Conservation (phyloP, 2,888 invertebrate genomes). For the Agonopterix heracliana region DNA sequence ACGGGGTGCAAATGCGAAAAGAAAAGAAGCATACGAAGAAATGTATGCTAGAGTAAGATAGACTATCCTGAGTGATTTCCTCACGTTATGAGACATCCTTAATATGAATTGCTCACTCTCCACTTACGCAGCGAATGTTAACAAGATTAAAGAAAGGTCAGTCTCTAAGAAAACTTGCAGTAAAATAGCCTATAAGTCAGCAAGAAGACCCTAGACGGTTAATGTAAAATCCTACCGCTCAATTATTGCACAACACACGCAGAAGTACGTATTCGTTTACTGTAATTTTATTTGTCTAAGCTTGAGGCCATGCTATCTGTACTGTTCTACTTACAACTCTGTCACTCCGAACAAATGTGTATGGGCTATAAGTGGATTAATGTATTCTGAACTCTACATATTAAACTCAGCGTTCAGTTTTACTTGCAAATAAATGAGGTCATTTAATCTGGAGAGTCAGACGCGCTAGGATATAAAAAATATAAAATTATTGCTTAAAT, state of each 20-base stretch:
- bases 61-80: too few relatives aligned
- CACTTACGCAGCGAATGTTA: constrained; percentile 22
- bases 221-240: constrained; percentile 36
- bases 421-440: constrained; percentile 22
- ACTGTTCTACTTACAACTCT: constrained; percentile 37
- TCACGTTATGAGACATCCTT: too few relatives aligned
- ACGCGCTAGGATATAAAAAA: constrained; percentile 34
- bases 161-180: constrained; percentile 44
- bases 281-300: constrained; percentile 34
- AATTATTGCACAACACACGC: constrained; percentile 73
- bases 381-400: constrained; percentile 27
- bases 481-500: constrained; percentile 70
- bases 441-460: constrained; percentile 36
- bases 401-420: constrained; percentile 22
- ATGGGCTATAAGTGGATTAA: constrained; percentile 19
- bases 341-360: constrained; percentile 30
- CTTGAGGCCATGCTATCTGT: constrained; percentile 32
- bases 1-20: too few relatives aligned
- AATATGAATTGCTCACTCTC: not conserved
- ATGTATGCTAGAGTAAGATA: too few relatives aligned
- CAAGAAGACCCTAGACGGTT: constrained; percentile 51
- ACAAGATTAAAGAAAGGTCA: constrained; percentile 31
- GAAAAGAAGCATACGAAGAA: too few relatives aligned
- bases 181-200: constrained; percentile 41
- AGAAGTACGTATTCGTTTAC: constrained; percentile 65